Conservation (phyloP, 1,140 invertebrate genomes). For the Platorchestia sp. region DNA sequence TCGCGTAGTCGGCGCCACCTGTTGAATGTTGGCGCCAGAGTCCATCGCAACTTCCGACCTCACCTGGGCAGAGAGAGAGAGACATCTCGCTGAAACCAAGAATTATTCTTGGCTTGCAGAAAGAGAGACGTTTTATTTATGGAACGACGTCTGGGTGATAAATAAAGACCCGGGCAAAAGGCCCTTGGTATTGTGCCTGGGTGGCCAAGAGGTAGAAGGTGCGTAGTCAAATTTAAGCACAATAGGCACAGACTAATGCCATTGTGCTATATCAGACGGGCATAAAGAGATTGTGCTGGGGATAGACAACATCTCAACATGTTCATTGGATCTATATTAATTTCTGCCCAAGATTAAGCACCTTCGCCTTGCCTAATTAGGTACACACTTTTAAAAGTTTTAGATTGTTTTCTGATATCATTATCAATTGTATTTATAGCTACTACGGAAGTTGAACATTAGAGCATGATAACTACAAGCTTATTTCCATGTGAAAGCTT, state of each 20-base stretch:
- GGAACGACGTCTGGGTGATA: background rate
- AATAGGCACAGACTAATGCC: background rate
- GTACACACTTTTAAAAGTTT: background rate
- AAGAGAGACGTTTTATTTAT: slow-evolving; percentile 2
- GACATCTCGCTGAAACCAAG: background rate
- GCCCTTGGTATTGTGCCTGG: background rate
- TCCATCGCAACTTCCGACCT: background rate
- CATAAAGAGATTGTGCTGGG: background rate
- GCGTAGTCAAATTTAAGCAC: background rate
- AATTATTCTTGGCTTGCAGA: slow-evolving; percentile 1
- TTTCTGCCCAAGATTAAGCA: background rate
- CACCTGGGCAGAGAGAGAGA: background rate
- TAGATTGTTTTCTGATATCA: background rate
- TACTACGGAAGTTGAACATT: background rate
- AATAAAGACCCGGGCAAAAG: background rate
- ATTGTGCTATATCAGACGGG: background rate
- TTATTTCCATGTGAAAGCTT: background rate
- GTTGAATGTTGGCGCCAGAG: background rate
- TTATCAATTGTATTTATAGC: background rate
- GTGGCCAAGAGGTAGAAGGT: background rate
- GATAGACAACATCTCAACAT: background rate
- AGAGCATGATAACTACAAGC: background rate
- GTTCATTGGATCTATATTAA: too few species aligned
- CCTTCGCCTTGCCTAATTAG: background rate
- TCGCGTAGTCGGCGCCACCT: background rate